phyloP scores from a whole-genome alignment of 2,888 invertebrate genomes.

The Tubulanus polymorphus region DNA sequence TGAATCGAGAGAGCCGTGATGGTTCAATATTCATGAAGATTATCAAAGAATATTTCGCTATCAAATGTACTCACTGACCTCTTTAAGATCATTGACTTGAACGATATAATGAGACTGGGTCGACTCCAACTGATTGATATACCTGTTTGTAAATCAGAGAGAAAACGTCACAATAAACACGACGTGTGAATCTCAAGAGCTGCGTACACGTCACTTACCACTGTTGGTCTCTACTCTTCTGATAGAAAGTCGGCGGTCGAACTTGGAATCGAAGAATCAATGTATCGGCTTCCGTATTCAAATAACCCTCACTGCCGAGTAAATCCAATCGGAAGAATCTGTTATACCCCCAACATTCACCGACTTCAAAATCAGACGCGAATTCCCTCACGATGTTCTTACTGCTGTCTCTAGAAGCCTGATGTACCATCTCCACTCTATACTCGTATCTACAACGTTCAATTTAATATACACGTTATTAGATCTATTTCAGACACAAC shows the following conservation, averaged over 20 bases:
- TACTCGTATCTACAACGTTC: conserved; percentile 79
- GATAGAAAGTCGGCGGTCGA: conserved; percentile 87
- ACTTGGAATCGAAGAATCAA: conserved; percentile 85
- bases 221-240: conserved; percentile 87
- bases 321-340: conserved; percentile 86
- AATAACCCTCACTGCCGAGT: conserved; percentile 83
- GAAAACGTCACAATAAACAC: neutral
- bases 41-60: neutral
- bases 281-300: conserved; percentile 78
- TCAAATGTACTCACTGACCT: conserved; percentile 48
- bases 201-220: conserved; percentile 27
- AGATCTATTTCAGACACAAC: too few relatives aligned
- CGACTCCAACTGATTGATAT: conserved; percentile 75
- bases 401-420: conserved; percentile 69
- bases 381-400: conserved; percentile 86
- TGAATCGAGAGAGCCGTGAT: neutral
- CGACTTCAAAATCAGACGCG: conserved; percentile 92
- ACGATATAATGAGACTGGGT: conserved; percentile 75
- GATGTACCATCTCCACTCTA: conserved; percentile 91
- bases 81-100: conserved; percentile 81
- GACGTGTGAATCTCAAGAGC: neutral
- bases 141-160: conserved; percentile 29
- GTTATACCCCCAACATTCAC: conserved; percentile 96
- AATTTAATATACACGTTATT: too few relatives aligned
- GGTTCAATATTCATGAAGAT: neutral